Evolutionary conservation across 2,113 vertebrate species (phyloP).

Genomic region (Gadus macrocephalus): DNA sequence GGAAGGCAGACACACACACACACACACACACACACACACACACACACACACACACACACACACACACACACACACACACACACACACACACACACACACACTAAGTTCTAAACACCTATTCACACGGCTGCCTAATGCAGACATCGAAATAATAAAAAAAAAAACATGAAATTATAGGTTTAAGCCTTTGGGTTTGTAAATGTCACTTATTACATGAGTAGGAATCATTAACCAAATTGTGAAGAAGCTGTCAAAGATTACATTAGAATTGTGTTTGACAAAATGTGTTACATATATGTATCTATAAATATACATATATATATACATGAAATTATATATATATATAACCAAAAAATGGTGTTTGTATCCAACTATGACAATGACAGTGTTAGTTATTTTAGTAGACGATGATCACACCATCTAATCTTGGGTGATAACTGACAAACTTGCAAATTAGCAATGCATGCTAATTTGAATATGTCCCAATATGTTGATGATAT

Average conservation of each 20-base stretch:
- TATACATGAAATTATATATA: too few species aligned
- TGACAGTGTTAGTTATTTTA: neutral
- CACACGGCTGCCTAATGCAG: too few species aligned
- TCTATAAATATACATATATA: too few species aligned
- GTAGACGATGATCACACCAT: constrained; percentile 2
- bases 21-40: too few species aligned
- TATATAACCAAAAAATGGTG: neutral
- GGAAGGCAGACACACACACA: too few species aligned
- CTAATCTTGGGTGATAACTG: constrained; percentile 18
- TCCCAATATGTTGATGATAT: constrained; percentile 32
- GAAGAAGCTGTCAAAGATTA: neutral
- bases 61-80: too few species aligned
- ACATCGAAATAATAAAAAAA: too few species aligned
- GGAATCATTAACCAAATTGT: neutral
- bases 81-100: too few species aligned
- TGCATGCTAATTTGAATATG: constrained; percentile 23
- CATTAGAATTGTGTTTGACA: neutral
- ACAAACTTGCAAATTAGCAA: constrained; percentile 34
- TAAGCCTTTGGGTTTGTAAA: neutral
- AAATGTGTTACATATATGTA: neutral
- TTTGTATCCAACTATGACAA: neutral
- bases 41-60: too few species aligned
- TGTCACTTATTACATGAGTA: neutral
- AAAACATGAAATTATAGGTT: neutral
- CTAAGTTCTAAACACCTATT: too few species aligned